Evolutionary conservation across 2,888 invertebrate genomes (phyloP).

Genomic region (Drosophila incognita): DNA sequence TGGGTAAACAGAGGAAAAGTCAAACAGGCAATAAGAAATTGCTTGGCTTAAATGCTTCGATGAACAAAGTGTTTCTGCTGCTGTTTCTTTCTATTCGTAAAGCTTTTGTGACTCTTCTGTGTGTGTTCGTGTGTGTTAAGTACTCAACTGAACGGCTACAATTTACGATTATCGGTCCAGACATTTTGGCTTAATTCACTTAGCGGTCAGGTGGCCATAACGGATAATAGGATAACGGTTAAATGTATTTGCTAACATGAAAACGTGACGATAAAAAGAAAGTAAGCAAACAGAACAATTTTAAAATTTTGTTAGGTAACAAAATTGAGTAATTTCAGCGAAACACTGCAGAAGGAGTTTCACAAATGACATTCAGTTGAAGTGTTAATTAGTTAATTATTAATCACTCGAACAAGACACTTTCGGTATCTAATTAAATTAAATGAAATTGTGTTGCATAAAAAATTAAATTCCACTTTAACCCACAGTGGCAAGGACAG

Average conservation of each 20-base stretch:
- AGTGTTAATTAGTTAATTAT: not conserved
- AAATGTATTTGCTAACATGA: not conserved
- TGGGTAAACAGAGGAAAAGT: not conserved
- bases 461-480: not conserved
- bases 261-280: conserved; percentile 12
- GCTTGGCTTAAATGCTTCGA: conserved; percentile 68
- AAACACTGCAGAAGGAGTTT: too few species aligned
- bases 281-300: not conserved
- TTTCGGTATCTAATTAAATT: not conserved
- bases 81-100: conserved; percentile 31
- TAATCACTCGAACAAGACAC: not conserved
- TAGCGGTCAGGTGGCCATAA: conserved; percentile 31
- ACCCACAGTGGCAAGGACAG: conserved; percentile 77
- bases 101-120: conserved; percentile 22
- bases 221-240: not conserved
- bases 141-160: conserved; percentile 36
- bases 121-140: conserved; percentile 9
- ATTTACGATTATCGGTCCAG: conserved; percentile 54
- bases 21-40: conserved; percentile 63
- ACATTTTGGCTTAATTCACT: conserved; percentile 61
- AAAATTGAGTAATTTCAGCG: not conserved
- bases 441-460: not conserved
- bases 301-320: not conserved
- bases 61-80: conserved; percentile 63
- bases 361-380: not conserved